These are phyloP conservation scores for Drosophila mauritiana DNA, from an alignment of 1,140 invertebrate species.

Conservation along the genomic window DNA sequence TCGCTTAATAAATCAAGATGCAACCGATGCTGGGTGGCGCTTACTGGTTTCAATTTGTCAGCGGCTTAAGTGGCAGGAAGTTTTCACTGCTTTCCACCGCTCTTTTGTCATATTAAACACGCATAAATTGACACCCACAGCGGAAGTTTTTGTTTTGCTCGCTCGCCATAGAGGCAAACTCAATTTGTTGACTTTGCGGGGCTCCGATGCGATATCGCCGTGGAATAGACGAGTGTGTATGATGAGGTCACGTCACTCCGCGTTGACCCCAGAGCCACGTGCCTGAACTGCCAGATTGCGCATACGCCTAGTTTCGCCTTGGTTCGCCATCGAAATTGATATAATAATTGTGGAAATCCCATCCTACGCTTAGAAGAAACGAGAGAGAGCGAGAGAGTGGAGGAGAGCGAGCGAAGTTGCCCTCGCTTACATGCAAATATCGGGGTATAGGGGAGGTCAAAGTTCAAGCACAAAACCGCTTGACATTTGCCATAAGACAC, in stretches of 20 bases:
- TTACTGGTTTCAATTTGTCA: constrained; percentile 63
- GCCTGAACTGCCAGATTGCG: constrained; percentile 31
- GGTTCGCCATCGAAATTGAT: constrained; percentile 41
- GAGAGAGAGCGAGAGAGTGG: background rate
- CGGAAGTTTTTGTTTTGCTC: constrained; percentile 42
- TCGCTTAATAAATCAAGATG: constrained; percentile 43
- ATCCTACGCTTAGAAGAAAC: constrained; percentile 5
- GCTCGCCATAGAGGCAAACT: constrained; percentile 17
- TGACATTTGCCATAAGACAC: constrained; percentile 44
- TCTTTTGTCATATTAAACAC: constrained; percentile 1
- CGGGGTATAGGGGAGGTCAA: constrained; percentile 31
- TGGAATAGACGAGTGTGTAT: background rate
- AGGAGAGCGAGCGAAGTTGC: constrained; percentile 15
- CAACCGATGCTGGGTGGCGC: constrained; percentile 48
- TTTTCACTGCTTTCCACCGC: constrained; percentile 7
- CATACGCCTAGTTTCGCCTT: constrained; percentile 39
- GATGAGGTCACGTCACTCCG: constrained; percentile 28
- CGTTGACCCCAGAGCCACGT: constrained; percentile 39
- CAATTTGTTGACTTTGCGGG: constrained; percentile 20
- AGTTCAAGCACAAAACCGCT: constrained; percentile 46
- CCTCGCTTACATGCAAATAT: constrained; percentile 43
- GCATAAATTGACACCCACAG: constrained; percentile 39
- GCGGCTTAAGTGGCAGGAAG: constrained; percentile 53
- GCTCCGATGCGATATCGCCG: constrained; percentile 15
- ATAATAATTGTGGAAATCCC: constrained; percentile 46